A percentile compares a stretch with the other conserved stretches of the same genome.
phyloP scores from a whole-genome alignment of 2,113 vertebrate species.

The Gallinago media region DNA sequence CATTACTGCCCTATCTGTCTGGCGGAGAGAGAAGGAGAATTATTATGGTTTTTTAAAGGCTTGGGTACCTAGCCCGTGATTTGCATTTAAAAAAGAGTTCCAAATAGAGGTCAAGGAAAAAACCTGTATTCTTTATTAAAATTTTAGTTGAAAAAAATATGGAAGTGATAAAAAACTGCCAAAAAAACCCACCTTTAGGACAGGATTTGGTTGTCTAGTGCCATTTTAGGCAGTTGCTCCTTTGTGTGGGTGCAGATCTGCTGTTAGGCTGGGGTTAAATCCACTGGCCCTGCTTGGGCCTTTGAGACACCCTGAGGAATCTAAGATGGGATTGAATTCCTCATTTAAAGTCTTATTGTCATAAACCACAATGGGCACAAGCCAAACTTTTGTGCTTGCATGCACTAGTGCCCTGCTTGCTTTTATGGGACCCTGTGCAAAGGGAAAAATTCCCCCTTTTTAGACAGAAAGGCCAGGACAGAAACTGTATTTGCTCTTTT shows the following conservation, averaged over 20 bases:
- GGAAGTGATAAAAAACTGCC: background rate
- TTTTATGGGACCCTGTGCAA: background rate
- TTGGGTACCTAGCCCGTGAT: background rate
- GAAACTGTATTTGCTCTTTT: background rate
- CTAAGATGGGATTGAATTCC: background rate
- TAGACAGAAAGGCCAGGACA: background rate
- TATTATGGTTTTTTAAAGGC: background rate
- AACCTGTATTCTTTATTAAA: background rate
- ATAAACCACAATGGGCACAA: background rate
- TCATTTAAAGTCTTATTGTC: background rate
- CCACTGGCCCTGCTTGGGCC: accelerated
- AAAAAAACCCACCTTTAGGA: background rate
- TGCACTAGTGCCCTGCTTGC: background rate
- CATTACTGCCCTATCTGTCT: background rate
- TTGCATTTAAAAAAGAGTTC: background rate
- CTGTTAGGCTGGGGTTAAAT: background rate
- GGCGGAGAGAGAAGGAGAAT: background rate
- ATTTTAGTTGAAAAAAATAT: background rate
- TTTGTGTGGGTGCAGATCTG: background rate
- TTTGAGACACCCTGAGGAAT: background rate
- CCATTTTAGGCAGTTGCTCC: background rate
- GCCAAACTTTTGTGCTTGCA: background rate
- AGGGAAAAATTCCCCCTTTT: background rate
- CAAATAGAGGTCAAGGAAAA: background rate
- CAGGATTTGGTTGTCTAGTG: accelerated